Percentiles rank a stretch among this genome's conserved stretches.
Evolutionary conservation across 2,888 invertebrate genomes (phyloP).

Genomic region (Zele albiditarsus): DNA sequence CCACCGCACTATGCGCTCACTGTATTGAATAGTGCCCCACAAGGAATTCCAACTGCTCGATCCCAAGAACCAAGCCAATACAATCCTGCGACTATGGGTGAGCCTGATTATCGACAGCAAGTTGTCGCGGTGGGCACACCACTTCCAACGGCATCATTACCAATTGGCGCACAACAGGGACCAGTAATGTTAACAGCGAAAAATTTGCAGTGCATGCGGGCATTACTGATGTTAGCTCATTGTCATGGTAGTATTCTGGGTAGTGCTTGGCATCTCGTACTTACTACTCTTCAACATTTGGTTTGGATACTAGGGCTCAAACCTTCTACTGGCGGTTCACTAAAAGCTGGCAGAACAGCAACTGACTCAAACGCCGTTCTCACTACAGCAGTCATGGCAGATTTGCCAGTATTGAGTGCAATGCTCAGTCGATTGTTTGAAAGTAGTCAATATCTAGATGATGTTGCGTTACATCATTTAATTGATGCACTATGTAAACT

Average conservation of each 20-base stretch:
- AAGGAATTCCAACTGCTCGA: constrained; percentile 73
- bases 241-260: constrained; percentile 94
- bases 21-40: constrained; percentile 81
- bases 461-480: constrained; percentile 94
- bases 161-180: constrained; percentile 85
- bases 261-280: constrained; percentile 95
- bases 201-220: constrained; percentile 97
- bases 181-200: constrained; percentile 98
- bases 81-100: constrained; percentile 72
- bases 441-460: constrained; percentile 93
- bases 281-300: constrained; percentile 93
- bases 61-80: constrained; percentile 65
- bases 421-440: constrained; percentile 96
- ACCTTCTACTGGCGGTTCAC: constrained; percentile 94
- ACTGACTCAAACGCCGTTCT: constrained; percentile 90
- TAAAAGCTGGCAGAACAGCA: constrained; percentile 87
- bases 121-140: constrained; percentile 98
- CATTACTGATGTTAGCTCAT: constrained; percentile 90
- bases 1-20: constrained; percentile 96
- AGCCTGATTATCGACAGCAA: constrained; percentile 90
- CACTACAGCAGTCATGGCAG: constrained; percentile 97
- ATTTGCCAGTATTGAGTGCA: constrained; percentile 90
- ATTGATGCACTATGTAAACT: constrained; percentile 97
- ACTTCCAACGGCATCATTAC: constrained; percentile 87
- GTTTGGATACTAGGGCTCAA: constrained; percentile 97